phyloP scores from a whole-genome alignment of 2,888 invertebrate species.

The Lagria hirta region DNA sequence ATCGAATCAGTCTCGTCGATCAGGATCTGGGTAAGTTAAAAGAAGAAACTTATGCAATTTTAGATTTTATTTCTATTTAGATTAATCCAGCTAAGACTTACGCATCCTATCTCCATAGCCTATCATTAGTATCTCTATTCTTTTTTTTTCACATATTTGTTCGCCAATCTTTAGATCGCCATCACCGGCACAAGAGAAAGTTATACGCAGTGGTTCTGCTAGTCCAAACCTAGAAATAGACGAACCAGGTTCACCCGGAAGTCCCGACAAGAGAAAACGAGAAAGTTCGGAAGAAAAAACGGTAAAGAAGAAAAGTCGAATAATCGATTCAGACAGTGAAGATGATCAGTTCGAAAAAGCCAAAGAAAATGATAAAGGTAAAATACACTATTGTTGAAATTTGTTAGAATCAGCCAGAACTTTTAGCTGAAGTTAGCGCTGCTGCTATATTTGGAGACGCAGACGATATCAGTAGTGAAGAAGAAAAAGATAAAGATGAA shows the following conservation, averaged over 20 bases:
- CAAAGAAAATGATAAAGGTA: conserved; percentile 34
- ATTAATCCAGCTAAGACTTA: no score
- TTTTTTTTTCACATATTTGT: conserved; percentile 20
- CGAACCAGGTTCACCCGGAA: conserved; percentile 49
- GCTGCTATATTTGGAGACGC: conserved; percentile 92
- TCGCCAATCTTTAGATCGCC: conserved; percentile 34
- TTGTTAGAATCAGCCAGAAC: no score
- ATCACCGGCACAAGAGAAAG: conserved; percentile 34
- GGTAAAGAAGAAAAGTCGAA: conserved; percentile 53
- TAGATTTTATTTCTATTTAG: background rate
- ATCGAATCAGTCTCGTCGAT: conserved; percentile 12
- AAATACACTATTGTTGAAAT: conserved; percentile 1
- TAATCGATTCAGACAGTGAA: conserved; percentile 72
- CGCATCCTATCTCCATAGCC: no score
- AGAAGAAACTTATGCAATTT: conserved; percentile 1
- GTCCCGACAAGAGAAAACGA: conserved; percentile 50
- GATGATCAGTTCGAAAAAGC: conserved; percentile 58
- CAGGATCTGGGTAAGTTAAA: conserved; percentile 10
- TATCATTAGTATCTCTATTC: no score
- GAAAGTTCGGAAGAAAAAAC: conserved; percentile 45
- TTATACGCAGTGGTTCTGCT: conserved; percentile 42
- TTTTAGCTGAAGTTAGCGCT: conserved; percentile 62
- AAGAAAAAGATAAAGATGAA: conserved; percentile 61
- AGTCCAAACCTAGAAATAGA: conserved; percentile 59
- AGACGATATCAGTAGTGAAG: conserved; percentile 88